These are phyloP conservation scores for Scopus umbretta DNA, from an alignment of 2,113 vertebrate genomes.

Conservation along the genomic window DNA sequence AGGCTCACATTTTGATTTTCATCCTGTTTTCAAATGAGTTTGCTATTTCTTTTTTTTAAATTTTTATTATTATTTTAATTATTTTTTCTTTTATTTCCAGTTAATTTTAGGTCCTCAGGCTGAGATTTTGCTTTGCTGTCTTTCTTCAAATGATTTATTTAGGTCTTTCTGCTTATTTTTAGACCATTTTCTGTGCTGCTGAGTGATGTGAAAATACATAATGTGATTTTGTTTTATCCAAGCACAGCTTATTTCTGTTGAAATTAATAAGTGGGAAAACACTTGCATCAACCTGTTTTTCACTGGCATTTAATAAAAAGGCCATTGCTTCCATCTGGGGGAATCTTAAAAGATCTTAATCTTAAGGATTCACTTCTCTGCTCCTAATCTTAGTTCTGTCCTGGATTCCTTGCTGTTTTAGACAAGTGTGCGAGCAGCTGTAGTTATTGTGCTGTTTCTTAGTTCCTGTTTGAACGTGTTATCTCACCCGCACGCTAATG, in stretches of 20 bases:
- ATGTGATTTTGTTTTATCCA: neutral
- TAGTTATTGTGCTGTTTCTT: neutral
- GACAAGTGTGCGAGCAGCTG: neutral
- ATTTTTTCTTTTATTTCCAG: neutral
- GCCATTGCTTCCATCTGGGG: neutral
- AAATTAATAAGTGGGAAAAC: neutral
- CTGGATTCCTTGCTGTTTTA: neutral
- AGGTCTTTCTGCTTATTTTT: neutral
- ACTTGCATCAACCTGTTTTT: neutral
- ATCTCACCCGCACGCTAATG: rapidly evolving
- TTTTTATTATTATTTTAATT: too few relatives aligned
- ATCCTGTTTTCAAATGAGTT: neutral
- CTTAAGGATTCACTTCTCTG: neutral
- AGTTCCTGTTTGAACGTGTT: neutral
- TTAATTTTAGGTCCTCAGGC: neutral
- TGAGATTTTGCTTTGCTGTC: neutral
- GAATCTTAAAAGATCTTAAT: neutral
- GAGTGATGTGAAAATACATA: neutral
- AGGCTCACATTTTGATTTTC: neutral
- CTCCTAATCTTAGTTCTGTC: neutral
- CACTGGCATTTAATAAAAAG: neutral
- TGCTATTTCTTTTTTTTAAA: neutral
- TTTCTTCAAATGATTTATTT: neutral
- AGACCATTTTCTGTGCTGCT: neutral
- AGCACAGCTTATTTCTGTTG: neutral